Conservation (phyloP, 2,888 invertebrate species). For the Adelognathus sp. region DNA sequence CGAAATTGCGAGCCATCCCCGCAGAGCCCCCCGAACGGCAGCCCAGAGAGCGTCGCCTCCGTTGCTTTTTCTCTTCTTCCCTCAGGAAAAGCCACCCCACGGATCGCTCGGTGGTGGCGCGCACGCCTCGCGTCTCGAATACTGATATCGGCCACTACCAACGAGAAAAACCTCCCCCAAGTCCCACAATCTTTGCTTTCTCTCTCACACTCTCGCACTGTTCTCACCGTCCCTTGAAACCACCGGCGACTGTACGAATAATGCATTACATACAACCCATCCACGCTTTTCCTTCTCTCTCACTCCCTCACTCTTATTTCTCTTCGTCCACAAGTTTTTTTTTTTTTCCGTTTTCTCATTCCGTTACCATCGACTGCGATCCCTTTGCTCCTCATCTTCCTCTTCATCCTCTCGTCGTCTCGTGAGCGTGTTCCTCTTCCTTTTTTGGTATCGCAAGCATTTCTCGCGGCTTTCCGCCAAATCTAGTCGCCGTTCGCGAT, state of each 20-base stretch:
- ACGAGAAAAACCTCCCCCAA: slow-evolving; percentile 78
- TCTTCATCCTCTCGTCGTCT: slow-evolving; percentile 33
- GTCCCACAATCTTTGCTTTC: no score
- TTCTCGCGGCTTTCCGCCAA: slow-evolving; percentile 1
- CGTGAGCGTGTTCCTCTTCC: slow-evolving; percentile 30
- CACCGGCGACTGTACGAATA: slow-evolving; percentile 75
- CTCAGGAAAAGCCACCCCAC: slow-evolving; percentile 77
- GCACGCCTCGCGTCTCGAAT: slow-evolving; percentile 76
- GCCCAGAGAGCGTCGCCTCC: slow-evolving; percentile 50
- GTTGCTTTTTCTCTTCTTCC: slow-evolving; percentile 65
- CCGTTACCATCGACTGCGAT: neutral
- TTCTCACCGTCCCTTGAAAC: slow-evolving; percentile 64
- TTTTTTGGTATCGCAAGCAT: neutral
- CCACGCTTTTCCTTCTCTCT: slow-evolving; percentile 48
- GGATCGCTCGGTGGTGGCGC: slow-evolving; percentile 58
- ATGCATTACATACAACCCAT: slow-evolving; percentile 75
- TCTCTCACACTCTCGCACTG: slow-evolving; percentile 59
- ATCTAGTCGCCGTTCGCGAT: neutral
- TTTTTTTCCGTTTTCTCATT: neutral
- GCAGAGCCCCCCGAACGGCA: slow-evolving; percentile 56
- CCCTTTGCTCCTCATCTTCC: no score
- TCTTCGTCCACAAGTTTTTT: neutral
- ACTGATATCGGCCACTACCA: slow-evolving; percentile 79
- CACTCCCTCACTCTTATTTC: slow-evolving; percentile 39
- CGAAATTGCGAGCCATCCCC: slow-evolving; percentile 79